These are phyloP conservation scores for Mesaphorura yosii DNA, from an alignment of 1,140 invertebrate species.

Conservation along the genomic window DNA sequence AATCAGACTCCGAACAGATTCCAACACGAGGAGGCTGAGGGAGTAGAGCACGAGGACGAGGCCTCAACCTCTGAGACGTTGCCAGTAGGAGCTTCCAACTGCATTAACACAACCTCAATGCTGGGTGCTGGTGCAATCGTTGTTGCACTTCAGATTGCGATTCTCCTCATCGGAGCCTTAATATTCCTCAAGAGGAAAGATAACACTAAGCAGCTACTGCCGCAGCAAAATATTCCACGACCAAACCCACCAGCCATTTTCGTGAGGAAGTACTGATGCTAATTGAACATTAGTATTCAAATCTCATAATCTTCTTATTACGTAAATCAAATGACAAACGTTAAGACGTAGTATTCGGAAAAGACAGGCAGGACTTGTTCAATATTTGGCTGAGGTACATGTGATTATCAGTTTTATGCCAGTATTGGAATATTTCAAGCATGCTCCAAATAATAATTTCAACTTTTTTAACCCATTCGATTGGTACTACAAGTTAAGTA, in stretches of 20 bases:
- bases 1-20: constrained; percentile 9
- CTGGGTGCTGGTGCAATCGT: constrained; percentile 30
- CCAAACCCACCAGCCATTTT: constrained; percentile 32
- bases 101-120: constrained; percentile 28
- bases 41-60: constrained; percentile 13
- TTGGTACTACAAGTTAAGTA: too few relatives aligned
- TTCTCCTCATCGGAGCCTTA: constrained; percentile 29
- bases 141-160: constrained; percentile 31
- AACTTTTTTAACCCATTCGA: too few relatives aligned
- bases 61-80: constrained; percentile 2
- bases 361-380: too few relatives aligned
- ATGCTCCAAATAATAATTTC: too few relatives aligned
- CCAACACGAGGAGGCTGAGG: constrained; percentile 4
- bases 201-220: constrained; percentile 19
- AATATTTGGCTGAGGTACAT: too few relatives aligned
- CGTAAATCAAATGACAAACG: too few relatives aligned
- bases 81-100: constrained; percentile 18
- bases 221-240: too few relatives aligned
- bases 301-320: too few relatives aligned
- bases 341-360: too few relatives aligned
- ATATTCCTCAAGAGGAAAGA: constrained; percentile 26
- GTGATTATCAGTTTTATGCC: too few relatives aligned
- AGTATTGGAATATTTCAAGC: too few relatives aligned
- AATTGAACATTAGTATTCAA: not conserved
- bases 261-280: constrained; percentile 28